phyloP scores from a whole-genome alignment of 2,797 vertebrate species.

The Diplodus sargus region DNA sequence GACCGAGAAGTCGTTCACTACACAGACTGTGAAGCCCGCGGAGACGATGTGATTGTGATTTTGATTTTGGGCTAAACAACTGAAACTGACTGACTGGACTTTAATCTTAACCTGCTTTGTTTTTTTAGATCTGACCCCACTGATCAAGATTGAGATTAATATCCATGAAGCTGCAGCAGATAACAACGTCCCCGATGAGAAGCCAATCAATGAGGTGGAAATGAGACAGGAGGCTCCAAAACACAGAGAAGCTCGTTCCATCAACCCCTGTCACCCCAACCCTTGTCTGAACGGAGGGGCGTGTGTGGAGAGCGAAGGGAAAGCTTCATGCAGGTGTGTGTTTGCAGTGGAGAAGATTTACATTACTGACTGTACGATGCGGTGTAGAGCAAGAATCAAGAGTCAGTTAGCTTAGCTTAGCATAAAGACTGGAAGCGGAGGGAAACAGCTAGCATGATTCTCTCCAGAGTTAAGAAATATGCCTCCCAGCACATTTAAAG shows the following conservation, averaged over 20 bases:
- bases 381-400: no score
- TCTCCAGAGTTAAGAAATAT: no score
- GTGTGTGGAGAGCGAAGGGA: slow-evolving; percentile 84
- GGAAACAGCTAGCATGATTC: no score
- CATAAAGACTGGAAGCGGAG: no score
- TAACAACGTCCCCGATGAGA: slow-evolving; percentile 38
- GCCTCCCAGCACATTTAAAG: no score
- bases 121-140: slow-evolving; percentile 87
- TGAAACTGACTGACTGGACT: no score
- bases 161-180: slow-evolving; percentile 5
- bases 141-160: slow-evolving; percentile 87
- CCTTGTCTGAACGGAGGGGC: slow-evolving; percentile 89
- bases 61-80: no score
- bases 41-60: no score
- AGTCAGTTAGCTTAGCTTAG: no score
- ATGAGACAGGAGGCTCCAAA: slow-evolving; percentile 47
- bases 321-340: slow-evolving; percentile 88
- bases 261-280: slow-evolving; percentile 84
- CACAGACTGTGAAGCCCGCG: no score
- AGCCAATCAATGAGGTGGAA: slow-evolving; percentile 45
- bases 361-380: no score
- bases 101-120: not conserved
- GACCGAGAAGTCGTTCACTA: no score
- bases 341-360: not conserved
- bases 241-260: slow-evolving; percentile 58